Conservation (phyloP, 2,113 vertebrate species). For the Balaeniceps rex region DNA sequence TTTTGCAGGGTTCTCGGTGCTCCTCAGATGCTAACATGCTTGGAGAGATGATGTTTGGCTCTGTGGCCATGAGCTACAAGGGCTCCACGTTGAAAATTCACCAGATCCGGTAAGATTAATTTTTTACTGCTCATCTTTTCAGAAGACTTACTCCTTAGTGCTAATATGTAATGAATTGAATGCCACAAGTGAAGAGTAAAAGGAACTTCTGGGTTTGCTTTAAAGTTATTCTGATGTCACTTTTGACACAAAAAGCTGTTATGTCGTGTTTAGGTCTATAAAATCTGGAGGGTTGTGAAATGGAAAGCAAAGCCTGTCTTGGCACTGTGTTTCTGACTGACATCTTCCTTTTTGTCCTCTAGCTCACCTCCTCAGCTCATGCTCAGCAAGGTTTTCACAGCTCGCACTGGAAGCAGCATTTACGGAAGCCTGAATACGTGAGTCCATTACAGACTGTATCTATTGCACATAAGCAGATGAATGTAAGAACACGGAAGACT, state of each 20-base stretch:
- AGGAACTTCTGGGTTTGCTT: neutral
- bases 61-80: constrained; percentile 99
- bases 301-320: neutral
- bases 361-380: constrained; percentile 97
- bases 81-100: constrained; percentile 98
- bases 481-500: neutral
- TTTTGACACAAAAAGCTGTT: neutral
- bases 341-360: constrained; percentile 5
- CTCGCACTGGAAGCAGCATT: constrained; percentile 92
- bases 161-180: neutral
- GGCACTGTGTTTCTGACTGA: neutral
- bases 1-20: constrained; percentile 82
- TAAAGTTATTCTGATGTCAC: neutral
- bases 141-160: neutral
- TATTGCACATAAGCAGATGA: neutral
- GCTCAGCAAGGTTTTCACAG: constrained; percentile 99
- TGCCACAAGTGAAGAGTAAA: neutral
- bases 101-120: constrained; percentile 87
- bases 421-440: constrained; percentile 98
- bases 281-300: neutral
- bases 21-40: constrained; percentile 97
- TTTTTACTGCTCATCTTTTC: neutral
- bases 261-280: neutral
- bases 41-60: constrained; percentile 99
- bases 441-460: constrained; percentile 43